A percentile compares a stretch with the other conserved stretches of the same genome.
Evolutionary conservation across 2,113 vertebrate genomes (phyloP).

Genomic region (Colinus virginianus): DNA sequence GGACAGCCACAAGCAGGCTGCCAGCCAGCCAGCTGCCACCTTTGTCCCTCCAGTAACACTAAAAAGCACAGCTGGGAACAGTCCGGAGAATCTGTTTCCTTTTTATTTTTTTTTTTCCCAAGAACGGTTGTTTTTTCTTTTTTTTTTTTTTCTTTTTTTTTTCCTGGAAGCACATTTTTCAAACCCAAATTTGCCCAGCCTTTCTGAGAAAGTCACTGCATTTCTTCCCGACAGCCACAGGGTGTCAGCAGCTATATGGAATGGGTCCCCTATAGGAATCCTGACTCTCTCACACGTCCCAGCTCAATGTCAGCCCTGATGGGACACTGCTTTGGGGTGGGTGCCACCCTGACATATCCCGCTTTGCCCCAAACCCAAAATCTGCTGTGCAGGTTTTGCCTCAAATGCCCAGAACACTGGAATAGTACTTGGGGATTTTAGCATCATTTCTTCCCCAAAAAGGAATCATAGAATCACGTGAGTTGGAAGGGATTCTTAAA

Average conservation of each 20-base stretch:
- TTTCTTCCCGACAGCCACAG: constrained; percentile 43
- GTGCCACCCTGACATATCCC: not conserved
- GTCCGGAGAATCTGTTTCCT: not conserved
- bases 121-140: not conserved
- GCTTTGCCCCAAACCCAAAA: not conserved
- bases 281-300: accelerated
- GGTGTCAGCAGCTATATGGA: constrained; percentile 71
- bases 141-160: constrained; percentile 11
- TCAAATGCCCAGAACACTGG: accelerated
- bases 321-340: not conserved
- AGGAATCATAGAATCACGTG: too few relatives aligned
- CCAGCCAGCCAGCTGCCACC: constrained; percentile 33
- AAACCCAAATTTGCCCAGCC: not conserved
- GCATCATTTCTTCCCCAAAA: too few relatives aligned
- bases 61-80: constrained; percentile 21
- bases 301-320: not conserved
- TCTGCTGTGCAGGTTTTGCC: not conserved
- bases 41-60: not conserved
- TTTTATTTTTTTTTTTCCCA: accelerated
- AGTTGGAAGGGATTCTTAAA: too few relatives aligned
- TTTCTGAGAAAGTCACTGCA: not conserved
- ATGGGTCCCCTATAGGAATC: not conserved
- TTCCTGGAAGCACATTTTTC: constrained; percentile 34
- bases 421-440: not conserved
- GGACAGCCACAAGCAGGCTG: not conserved